Conservation (phyloP, 2,888 invertebrate genomes). For the Thera obeliscata region DNA sequence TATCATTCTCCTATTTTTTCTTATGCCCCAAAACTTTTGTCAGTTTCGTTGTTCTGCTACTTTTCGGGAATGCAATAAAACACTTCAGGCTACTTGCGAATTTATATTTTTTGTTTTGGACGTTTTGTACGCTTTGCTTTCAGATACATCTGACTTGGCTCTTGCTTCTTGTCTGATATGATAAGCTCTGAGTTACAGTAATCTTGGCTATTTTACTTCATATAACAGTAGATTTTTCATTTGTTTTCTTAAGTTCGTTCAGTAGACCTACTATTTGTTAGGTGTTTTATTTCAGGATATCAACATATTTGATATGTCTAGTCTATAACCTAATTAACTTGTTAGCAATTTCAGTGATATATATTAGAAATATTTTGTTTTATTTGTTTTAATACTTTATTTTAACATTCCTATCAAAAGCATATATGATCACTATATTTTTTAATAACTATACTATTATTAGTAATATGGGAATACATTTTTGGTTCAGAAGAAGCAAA, state of each 20-base stretch:
- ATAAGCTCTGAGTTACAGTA: constrained; percentile 4
- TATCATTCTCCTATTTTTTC: constrained; percentile 69
- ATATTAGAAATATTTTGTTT: too few relatives aligned
- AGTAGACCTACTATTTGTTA: neutral
- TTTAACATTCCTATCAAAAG: too few relatives aligned
- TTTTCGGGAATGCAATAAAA: constrained; percentile 50
- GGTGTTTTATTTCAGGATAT: neutral
- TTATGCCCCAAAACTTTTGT: constrained; percentile 53
- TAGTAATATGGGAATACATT: too few relatives aligned
- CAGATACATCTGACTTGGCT: constrained; percentile 14
- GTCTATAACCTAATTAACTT: too few relatives aligned
- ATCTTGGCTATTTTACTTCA: neutral
- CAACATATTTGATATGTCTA: too few relatives aligned
- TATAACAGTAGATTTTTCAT: neutral
- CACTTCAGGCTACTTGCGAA: constrained; percentile 38
- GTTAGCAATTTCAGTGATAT: too few relatives aligned
- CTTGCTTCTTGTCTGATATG: constrained; percentile 1
- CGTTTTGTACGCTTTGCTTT: constrained; percentile 33
- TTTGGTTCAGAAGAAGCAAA: too few relatives aligned
- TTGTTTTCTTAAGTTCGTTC: neutral
- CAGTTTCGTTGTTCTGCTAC: constrained; percentile 47
- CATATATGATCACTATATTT: too few relatives aligned
- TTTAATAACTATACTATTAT: too few relatives aligned
- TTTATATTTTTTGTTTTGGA: constrained; percentile 44
- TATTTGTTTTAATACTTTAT: too few relatives aligned